Percentiles rank a stretch among this genome's conserved stretches.
Evolutionary conservation across 2,797 vertebrate species (phyloP).

Genomic region (Mico argentatus): DNA sequence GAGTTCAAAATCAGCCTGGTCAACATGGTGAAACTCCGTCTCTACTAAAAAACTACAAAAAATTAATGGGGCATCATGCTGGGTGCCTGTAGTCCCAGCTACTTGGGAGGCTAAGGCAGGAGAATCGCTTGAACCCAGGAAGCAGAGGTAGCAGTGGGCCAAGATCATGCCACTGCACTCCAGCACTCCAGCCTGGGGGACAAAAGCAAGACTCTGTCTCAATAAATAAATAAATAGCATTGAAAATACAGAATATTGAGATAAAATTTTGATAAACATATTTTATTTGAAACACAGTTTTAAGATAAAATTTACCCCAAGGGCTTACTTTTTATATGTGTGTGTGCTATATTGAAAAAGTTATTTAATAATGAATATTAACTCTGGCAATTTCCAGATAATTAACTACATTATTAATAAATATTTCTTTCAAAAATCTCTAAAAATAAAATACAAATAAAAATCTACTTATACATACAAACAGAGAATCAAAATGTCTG

Average conservation of each 20-base stretch:
- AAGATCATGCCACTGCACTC: no score
- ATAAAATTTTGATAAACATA: neutral
- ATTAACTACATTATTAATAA: neutral
- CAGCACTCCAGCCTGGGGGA: no score
- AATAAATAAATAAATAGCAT: no score
- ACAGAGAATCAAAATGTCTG: neutral
- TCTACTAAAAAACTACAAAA: no score
- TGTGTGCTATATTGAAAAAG: neutral
- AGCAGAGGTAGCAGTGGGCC: no score
- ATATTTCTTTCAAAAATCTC: neutral
- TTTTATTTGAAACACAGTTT: constrained; percentile 7
- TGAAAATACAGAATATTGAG: neutral
- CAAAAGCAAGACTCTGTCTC: no score
- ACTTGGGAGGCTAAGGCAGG: no score
- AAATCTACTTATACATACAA: neutral
- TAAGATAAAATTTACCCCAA: neutral
- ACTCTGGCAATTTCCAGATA: neutral
- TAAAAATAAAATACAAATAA: neutral
- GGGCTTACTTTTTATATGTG: neutral
- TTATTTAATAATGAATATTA: constrained; percentile 22
- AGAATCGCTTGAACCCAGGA: no score
- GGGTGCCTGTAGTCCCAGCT: no score
- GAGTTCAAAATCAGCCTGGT: no score
- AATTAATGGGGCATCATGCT: no score
- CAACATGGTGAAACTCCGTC: no score